Evolutionary conservation across 2,113 vertebrate species (phyloP).

Genomic region (Pyxicephalus adspersus): DNA sequence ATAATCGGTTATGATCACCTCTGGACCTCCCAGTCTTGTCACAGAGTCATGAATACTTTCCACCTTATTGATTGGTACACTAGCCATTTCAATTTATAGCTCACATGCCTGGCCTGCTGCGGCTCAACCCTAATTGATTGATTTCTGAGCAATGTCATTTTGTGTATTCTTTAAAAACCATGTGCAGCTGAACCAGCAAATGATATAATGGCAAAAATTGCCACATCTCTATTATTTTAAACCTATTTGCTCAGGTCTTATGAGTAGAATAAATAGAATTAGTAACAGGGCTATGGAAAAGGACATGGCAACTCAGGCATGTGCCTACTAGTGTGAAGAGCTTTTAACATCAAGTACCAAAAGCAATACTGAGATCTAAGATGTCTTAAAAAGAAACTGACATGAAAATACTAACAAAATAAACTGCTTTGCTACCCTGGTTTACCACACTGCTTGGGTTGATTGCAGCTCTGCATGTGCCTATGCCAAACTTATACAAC

Average conservation of each 20-base stretch:
- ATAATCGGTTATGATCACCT: slow-evolving; percentile 49
- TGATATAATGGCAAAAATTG: slow-evolving; percentile 40
- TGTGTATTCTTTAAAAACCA: slow-evolving; percentile 36
- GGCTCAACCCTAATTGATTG: slow-evolving; percentile 45
- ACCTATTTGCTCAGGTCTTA: slow-evolving; percentile 28
- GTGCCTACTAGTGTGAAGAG: neutral
- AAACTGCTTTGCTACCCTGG: too few species aligned
- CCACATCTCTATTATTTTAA: slow-evolving; percentile 37
- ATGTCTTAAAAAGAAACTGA: too few species aligned
- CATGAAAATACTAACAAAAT: too few species aligned
- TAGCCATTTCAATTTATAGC: slow-evolving; percentile 44
- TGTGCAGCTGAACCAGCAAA: slow-evolving; percentile 47
- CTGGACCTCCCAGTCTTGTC: slow-evolving; percentile 36
- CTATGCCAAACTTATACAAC: too few species aligned
- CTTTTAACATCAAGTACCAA: neutral
- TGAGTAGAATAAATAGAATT: slow-evolving; percentile 40
- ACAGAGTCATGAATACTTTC: slow-evolving; percentile 36
- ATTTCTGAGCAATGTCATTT: slow-evolving; percentile 50
- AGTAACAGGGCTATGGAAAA: slow-evolving; percentile 41
- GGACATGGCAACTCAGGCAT: slow-evolving; percentile 1
- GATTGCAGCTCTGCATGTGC: too few species aligned
- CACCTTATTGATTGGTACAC: slow-evolving; percentile 44
- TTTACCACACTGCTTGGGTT: too few species aligned
- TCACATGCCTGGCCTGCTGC: slow-evolving; percentile 39
- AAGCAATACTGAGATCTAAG: too few species aligned